These are phyloP conservation scores for Solenopsis fugax DNA, from an alignment of 1,140 invertebrate genomes.

Conservation along the genomic window DNA sequence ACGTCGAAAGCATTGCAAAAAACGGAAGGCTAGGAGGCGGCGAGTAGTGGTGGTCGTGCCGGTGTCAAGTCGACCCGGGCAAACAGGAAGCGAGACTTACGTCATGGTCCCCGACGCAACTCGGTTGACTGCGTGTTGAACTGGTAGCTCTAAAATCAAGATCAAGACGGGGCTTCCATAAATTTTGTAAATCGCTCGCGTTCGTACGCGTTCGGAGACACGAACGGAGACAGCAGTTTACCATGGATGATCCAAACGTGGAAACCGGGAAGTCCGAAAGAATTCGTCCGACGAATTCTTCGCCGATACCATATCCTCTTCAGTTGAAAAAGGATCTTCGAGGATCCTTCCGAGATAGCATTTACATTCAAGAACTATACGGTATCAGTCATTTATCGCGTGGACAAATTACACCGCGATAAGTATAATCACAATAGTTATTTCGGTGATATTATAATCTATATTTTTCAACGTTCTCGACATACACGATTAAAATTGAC, in stretches of 20 bases:
- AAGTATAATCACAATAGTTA: conserved; percentile 3
- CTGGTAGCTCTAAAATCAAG: conserved; percentile 48
- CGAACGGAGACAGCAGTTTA: not conserved
- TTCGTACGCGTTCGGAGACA: not conserved
- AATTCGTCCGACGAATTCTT: not conserved
- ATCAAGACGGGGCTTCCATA: conserved; percentile 49
- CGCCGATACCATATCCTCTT: too few species aligned
- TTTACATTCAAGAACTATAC: not conserved
- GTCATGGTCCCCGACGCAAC: conserved; percentile 68
- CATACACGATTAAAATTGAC: conserved; percentile 40
- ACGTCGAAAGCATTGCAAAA: conserved; percentile 54
- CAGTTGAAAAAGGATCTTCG: not conserved
- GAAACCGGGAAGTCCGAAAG: not conserved
- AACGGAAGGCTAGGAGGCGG: conserved; percentile 38
- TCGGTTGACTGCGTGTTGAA: conserved; percentile 47
- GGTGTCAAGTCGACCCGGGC: conserved; percentile 63
- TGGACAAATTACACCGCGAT: conserved; percentile 14
- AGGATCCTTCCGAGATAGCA: not conserved
- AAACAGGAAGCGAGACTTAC: conserved; percentile 77
- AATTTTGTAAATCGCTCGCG: conserved; percentile 36
- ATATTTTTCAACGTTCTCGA: not conserved
- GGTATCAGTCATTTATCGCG: not conserved
- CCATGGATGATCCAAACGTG: not conserved
- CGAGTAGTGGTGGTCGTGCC: conserved; percentile 36
- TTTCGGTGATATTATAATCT: conserved; percentile 2